Conservation (phyloP, 2,113 vertebrate species). For the Malurus elegans region DNA sequence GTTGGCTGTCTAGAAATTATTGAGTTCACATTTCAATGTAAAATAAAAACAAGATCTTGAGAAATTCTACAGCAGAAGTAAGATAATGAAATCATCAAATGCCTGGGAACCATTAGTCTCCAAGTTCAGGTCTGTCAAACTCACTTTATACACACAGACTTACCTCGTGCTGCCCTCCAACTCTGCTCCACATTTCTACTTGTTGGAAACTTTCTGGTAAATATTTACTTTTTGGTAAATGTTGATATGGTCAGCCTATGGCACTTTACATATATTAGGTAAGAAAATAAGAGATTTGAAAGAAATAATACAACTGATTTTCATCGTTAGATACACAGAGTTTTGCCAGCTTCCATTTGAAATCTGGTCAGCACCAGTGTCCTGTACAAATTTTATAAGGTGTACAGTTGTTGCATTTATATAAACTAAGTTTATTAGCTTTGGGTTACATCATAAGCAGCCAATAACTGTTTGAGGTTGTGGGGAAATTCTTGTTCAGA, state of each 20-base stretch:
- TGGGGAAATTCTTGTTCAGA: neutral
- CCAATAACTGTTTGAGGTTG: neutral
- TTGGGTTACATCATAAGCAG: neutral
- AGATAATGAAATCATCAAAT: neutral
- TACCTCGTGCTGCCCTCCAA: rapidly evolving
- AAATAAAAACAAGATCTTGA: neutral
- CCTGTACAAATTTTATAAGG: neutral
- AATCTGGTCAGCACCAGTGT: neutral
- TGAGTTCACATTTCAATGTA: neutral
- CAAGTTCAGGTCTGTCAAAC: neutral
- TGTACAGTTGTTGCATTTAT: neutral
- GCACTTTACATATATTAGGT: neutral
- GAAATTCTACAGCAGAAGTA: neutral
- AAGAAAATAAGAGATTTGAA: neutral
- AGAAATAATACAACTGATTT: neutral
- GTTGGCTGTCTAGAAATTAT: neutral
- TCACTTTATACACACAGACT: neutral
- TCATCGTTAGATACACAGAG: neutral
- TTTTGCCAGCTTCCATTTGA: neutral
- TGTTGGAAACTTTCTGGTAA: neutral
- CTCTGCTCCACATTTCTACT: rapidly evolving
- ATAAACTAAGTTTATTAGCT: neutral
- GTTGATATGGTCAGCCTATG: neutral
- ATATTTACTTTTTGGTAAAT: neutral
- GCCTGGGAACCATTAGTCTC: neutral